Conservation (phyloP, 2,888 invertebrate genomes). For the Bedellia somnulentella region DNA sequence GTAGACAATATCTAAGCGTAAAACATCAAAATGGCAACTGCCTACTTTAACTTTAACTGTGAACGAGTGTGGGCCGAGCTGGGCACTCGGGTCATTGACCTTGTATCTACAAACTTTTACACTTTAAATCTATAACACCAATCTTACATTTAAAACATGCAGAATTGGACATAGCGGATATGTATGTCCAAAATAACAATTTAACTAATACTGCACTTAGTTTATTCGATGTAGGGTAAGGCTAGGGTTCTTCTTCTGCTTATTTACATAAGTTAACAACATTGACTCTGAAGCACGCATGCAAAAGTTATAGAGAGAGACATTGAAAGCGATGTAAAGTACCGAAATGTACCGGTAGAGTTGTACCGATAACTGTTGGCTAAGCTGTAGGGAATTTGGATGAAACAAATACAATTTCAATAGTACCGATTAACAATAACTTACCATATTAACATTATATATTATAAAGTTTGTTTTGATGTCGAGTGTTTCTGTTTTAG, state of each 20-base stretch:
- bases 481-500: too few species aligned
- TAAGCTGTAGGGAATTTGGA: conserved; percentile 41
- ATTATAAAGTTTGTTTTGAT: too few species aligned
- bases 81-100: too few species aligned
- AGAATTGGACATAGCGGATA: conserved; percentile 25
- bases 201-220: conserved; percentile 31
- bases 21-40: conserved; percentile 36
- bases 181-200: conserved; percentile 2
- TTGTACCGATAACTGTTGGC: neutral
- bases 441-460: too few species aligned
- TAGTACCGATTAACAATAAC: too few species aligned
- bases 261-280: conserved; percentile 39
- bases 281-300: conserved; percentile 49
- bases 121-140: conserved; percentile 40
- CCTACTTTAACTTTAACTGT: conserved; percentile 27
- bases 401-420: conserved; percentile 46
- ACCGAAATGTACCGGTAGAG: neutral
- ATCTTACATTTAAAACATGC: conserved; percentile 45
- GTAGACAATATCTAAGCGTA: too few species aligned
- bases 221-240: conserved; percentile 57
- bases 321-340: neutral
- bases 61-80: too few species aligned
- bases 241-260: conserved; percentile 45
- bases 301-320: too few species aligned
- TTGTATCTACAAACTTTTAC: conserved; percentile 27